Base-by-base conservation (phyloP, 2,888 invertebrate genomes). In the Leptinotarsa tumamoca region DNA sequence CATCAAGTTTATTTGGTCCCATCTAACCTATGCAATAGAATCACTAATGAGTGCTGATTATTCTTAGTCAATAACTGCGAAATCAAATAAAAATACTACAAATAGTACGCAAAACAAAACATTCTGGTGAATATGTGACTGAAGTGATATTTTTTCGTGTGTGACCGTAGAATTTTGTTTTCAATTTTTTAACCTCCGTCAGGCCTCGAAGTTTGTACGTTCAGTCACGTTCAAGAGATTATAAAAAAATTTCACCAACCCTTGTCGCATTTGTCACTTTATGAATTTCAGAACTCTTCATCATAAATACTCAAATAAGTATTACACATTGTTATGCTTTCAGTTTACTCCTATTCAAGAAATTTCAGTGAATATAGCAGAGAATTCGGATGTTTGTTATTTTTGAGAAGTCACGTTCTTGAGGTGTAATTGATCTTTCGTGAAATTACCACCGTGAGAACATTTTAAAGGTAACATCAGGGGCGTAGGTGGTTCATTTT, bases 381-480 rank as follows among this genome's bases (percentile, higher is more conserved):
- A 56, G 67, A 72, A 77, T 72, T 75, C 58, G 66, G 63, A 71
- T 79, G 79, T 79, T 79, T 79, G 79, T 79, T 79, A 75, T 79
- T 79, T 77, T 78, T 78, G 78, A 78, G 75, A 68, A 78, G 79
- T 79, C 79, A 79, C 79, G 79, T 79, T 77, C 67, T 58, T 66
- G 56, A 73, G 70, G 58, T 76, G 76, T 76, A 76, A 76, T 76
- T 67, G 76, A 76, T 76, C 67, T 76, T 66, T 67, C 67, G 70
- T 61, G 58, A 67, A 76, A 70, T 71, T 71, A 51, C 67, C 49
- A 67, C 67, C 74, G 77, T 74, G 77, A 67, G 74, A 77, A 70
- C 13, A 70, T 21, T 43, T 17, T 5, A 56, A 43, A 61, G 15
- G 43, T 54, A 13, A 18, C 13, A 43, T 49, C 61, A 70, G 18